These are phyloP conservation scores for Melinaea menophilus DNA, from an alignment of 2,888 invertebrate species.

Conservation along the genomic window DNA sequence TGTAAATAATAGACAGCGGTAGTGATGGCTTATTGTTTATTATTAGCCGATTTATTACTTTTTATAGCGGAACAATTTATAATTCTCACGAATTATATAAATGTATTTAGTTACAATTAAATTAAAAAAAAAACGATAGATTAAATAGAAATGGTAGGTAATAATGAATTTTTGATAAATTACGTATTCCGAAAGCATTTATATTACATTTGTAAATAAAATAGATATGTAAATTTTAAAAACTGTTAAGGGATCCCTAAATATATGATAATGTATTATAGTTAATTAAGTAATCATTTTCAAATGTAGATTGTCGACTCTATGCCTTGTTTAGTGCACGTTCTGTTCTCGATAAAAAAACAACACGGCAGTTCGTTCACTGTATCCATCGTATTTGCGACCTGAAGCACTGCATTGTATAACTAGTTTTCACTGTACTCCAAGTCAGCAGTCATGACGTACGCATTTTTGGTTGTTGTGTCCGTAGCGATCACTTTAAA, in stretches of 20 bases:
- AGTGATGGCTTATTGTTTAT: too few relatives aligned
- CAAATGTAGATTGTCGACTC: neutral
- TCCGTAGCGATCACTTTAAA: slow-evolving; percentile 64
- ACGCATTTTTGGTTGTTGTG: slow-evolving; percentile 63
- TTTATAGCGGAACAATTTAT: too few relatives aligned
- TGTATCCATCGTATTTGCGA: slow-evolving; percentile 19
- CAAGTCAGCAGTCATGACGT: slow-evolving; percentile 28
- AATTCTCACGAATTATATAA: too few relatives aligned
- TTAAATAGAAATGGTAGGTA: too few relatives aligned
- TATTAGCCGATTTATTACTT: too few relatives aligned
- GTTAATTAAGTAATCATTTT: neutral
- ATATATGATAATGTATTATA: neutral
- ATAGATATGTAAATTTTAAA: too few relatives aligned
- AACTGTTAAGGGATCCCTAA: neutral
- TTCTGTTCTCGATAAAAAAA: slow-evolving; percentile 8
- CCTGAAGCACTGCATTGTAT: slow-evolving; percentile 14
- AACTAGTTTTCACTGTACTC: slow-evolving; percentile 2
- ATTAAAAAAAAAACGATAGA: too few relatives aligned
- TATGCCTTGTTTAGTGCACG: neutral
- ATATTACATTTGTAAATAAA: too few relatives aligned
- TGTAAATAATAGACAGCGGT: too few relatives aligned
- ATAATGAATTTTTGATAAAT: too few relatives aligned
- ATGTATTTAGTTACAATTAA: too few relatives aligned
- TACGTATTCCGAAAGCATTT: too few relatives aligned
- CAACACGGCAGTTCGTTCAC: slow-evolving; percentile 40